Evolutionary conservation across 2,113 vertebrate genomes (phyloP).

Genomic region (Passer montanus): DNA sequence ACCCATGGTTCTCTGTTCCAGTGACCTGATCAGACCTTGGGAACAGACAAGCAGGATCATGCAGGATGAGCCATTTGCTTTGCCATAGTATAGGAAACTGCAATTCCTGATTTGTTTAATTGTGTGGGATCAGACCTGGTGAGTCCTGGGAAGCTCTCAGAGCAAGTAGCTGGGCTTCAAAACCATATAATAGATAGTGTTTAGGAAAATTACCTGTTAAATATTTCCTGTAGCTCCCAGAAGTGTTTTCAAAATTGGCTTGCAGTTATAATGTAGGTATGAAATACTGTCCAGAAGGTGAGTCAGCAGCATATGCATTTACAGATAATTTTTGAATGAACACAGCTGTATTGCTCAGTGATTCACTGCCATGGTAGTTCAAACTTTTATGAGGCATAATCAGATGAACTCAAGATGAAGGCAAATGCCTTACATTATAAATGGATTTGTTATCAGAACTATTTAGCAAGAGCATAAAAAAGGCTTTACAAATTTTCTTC

Average conservation of each 20-base stretch:
- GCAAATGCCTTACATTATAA: neutral
- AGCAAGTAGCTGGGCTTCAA: neutral
- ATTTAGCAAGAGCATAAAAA: neutral
- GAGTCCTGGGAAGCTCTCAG: neutral
- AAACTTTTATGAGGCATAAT: neutral
- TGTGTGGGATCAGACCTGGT: neutral
- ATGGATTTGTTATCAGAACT: neutral
- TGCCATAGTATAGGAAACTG: neutral
- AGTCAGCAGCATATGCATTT: neutral
- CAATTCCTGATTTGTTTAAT: neutral
- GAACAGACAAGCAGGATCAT: neutral
- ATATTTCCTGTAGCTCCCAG: neutral
- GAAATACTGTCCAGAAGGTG: neutral
- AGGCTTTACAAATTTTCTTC: neutral
- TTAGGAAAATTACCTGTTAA: neutral
- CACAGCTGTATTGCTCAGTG: neutral
- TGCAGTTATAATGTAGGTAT: neutral
- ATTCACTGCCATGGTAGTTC: neutral
- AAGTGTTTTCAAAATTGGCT: neutral
- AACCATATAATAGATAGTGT: neutral
- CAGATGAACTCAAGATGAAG: neutral
- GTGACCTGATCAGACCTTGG: neutral
- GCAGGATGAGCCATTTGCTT: neutral
- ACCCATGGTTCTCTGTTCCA: neutral
- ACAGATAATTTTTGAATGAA: neutral